These are phyloP conservation scores for Campoplex nolae DNA, from an alignment of 2,888 invertebrate species.

Conservation along the genomic window DNA sequence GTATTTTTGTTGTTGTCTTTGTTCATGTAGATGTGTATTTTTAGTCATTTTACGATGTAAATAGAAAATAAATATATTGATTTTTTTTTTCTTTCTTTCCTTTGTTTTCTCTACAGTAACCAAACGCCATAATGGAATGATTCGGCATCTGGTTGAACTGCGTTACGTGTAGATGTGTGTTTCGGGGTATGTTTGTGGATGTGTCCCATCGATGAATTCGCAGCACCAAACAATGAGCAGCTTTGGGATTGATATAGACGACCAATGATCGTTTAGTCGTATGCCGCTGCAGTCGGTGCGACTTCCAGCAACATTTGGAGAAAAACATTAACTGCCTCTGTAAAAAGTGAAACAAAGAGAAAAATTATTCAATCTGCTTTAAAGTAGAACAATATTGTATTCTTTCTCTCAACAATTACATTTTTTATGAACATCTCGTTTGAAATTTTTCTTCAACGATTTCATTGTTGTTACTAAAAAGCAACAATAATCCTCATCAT, in stretches of 20 bases:
- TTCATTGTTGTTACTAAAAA: too few relatives aligned
- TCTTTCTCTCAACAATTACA: background rate
- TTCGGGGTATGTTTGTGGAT: slow-evolving; percentile 2
- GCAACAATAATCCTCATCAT: too few relatives aligned
- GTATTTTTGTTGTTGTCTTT: slow-evolving; percentile 1
- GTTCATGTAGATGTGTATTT: slow-evolving; percentile 59
- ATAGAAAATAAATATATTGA: slow-evolving; percentile 72
- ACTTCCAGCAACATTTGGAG: slow-evolving; percentile 96
- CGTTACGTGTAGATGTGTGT: slow-evolving; percentile 32
- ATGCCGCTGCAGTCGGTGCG: slow-evolving; percentile 93
- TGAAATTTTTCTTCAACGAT: too few relatives aligned
- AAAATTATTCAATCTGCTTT: background rate
- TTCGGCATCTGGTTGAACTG: slow-evolving; percentile 76
- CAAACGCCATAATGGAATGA: slow-evolving; percentile 81
- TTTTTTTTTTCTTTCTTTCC: slow-evolving; percentile 27
- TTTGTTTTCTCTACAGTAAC: slow-evolving; percentile 66
- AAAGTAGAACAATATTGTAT: too few relatives aligned
- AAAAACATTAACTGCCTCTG: slow-evolving; percentile 95
- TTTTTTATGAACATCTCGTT: background rate
- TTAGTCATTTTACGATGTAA: slow-evolving; percentile 72
- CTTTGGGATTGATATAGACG: slow-evolving; percentile 34
- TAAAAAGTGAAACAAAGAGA: slow-evolving; percentile 75
- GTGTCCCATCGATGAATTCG: slow-evolving; percentile 38
- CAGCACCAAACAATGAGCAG: slow-evolving; percentile 37
- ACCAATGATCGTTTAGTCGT: slow-evolving; percentile 76